phyloP scores from a whole-genome alignment of 2,113 vertebrate genomes.

The Sander lucioperca region DNA sequence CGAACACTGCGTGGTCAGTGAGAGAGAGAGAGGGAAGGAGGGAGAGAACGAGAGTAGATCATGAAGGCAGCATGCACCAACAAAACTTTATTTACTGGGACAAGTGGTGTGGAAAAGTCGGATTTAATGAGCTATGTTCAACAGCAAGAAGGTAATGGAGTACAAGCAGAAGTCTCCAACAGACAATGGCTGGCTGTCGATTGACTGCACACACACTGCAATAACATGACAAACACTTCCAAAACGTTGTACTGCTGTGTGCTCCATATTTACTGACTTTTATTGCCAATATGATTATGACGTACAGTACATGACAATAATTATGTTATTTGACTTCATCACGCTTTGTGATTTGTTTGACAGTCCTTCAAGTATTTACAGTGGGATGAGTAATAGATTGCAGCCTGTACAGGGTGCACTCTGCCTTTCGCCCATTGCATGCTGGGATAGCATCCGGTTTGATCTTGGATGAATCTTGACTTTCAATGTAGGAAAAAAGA shows the following conservation, averaged over 20 bases:
- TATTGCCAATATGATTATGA: slow-evolving; percentile 7
- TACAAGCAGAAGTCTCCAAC: slow-evolving; percentile 51
- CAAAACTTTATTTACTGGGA: slow-evolving; percentile 85
- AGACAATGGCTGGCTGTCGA: slow-evolving; percentile 43
- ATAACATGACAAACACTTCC: neutral
- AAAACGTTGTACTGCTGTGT: neutral
- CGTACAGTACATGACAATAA: neutral
- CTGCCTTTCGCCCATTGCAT: neutral
- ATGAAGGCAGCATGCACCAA: slow-evolving; percentile 72
- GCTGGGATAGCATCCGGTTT: neutral
- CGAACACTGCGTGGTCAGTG: slow-evolving; percentile 75
- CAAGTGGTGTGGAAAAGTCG: slow-evolving; percentile 76
- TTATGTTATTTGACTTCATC: neutral
- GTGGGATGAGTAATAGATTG: slow-evolving; percentile 7
- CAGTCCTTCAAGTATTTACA: slow-evolving; percentile 25
- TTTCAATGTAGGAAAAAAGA: neutral
- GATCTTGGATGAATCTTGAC: slow-evolving; percentile 12
- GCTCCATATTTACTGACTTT: slow-evolving; percentile 10
- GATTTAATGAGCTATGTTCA: slow-evolving; percentile 78
- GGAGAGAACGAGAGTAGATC: slow-evolving; percentile 17
- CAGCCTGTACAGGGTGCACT: neutral
- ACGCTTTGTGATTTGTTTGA: neutral
- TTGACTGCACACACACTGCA: slow-evolving; percentile 46
- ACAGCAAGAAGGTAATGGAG: slow-evolving; percentile 72
- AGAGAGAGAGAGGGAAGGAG: slow-evolving; percentile 8